These are phyloP conservation scores for Fopius arisanus DNA, from an alignment of 1,140 invertebrate species.

Conservation along the genomic window DNA sequence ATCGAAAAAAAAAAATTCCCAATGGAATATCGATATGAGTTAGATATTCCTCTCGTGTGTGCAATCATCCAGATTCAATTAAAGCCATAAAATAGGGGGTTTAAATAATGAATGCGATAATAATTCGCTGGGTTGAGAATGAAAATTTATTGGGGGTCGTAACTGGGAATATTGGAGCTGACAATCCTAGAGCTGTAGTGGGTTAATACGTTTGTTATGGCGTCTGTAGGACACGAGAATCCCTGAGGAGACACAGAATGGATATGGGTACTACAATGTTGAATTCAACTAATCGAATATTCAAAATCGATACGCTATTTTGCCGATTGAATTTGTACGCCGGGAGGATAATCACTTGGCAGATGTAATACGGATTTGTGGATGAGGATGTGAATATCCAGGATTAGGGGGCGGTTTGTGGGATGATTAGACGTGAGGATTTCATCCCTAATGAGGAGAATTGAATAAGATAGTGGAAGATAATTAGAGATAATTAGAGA, in stretches of 20 bases:
- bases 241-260: neutral
- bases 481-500: too few relatives aligned
- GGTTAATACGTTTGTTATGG: neutral
- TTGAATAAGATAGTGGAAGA: neutral
- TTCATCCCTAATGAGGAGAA: neutral
- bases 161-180: neutral
- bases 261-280: neutral
- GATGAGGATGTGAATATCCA: neutral
- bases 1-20: too few relatives aligned
- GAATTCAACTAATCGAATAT: constrained; percentile 25
- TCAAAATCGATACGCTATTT: constrained; percentile 21
- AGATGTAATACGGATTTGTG: neutral
- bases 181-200: neutral
- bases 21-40: neutral
- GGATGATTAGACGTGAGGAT: neutral
- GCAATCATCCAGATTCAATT: constrained; percentile 13
- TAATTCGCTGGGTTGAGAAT: constrained; percentile 13
- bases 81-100: constrained; percentile 14
- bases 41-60: neutral
- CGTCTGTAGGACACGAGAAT: neutral
- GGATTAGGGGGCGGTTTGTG: neutral
- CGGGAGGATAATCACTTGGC: constrained; percentile 3
- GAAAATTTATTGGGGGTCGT: neutral
- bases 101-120: constrained; percentile 16
- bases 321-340: constrained; percentile 17